Evolutionary conservation across 2,113 vertebrate species (phyloP), one percentile per base, ranked within the genome.

Genomic region (Piprites chloris): DNA sequence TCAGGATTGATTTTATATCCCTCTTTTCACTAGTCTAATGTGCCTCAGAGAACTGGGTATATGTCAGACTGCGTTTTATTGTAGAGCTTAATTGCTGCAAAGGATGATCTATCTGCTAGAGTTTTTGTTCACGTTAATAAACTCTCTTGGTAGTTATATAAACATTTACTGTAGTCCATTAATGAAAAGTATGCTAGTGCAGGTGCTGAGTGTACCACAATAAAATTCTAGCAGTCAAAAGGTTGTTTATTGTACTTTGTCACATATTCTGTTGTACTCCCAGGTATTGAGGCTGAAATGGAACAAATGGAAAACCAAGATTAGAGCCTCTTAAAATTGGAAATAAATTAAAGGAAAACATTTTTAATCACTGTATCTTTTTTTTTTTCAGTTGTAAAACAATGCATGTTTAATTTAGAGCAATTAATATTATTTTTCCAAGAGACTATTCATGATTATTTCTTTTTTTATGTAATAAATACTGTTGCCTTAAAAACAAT

Each of bases 121-220:
- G 59, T 42, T 96, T 92, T 94, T 96, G 19, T 88, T 95, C 87
- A 24, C n/a, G 55, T 93, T 75, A 72, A 80, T 80, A 91, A 94
- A 94, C 33, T 89, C 82, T 97, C 92, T 68, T 96, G 59, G 66
- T 92, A 87, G 59, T 90, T 95, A 79, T 88, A 95, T 93, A 93
- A 97, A 87, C 68, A 89, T 94, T 96, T 97, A 91, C 81, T 69
- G 71, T 91, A 93, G 55, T 65, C 93, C 63, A 69, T 95, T 94
- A 95, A 85, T 78, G 73, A 85, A 89, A 89, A 95, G 79, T 79
- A 9, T 80, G 44, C 75, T 93, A 30, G 39, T 90, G n/a, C 89
- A 96, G 97, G 95, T 88, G 93, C 39, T 95, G 91, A 96, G 72
- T 80, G 89, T 84, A 47, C 49, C 65, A 95, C 69, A 67, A 49